Evolutionary conservation across 2,113 vertebrate species (phyloP).

Genomic region (Tupaia tana): DNA sequence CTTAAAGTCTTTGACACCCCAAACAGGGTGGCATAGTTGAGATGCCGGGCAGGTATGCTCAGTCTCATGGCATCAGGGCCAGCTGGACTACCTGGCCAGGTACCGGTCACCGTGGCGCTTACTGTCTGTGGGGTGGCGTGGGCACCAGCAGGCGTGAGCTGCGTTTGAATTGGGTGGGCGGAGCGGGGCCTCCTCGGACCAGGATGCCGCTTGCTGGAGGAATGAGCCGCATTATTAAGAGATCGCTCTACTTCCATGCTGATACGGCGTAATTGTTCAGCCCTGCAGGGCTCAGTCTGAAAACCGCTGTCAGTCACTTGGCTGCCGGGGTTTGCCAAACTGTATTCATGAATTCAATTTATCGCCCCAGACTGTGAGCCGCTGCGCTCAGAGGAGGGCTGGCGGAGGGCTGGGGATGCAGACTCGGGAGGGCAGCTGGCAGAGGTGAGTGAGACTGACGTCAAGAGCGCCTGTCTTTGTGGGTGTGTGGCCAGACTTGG

Average conservation of each 20-base stretch:
- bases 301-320: conserved; percentile 53
- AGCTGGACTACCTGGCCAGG: not conserved
- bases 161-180: not conserved
- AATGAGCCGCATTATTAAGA: not conserved
- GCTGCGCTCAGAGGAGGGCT: not conserved
- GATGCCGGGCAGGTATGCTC: not conserved
- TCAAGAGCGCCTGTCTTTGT: not conserved
- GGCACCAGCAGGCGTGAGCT: not conserved
- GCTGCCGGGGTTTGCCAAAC: conserved; percentile 30
- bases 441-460: not conserved
- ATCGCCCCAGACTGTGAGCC: conserved; percentile 44
- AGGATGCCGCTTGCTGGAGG: not conserved
- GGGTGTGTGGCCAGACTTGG: not conserved
- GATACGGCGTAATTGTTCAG: not conserved
- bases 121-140: not conserved
- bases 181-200: not conserved
- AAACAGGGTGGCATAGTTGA: not conserved
- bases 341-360: conserved; percentile 47
- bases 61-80: no score
- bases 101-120: not conserved
- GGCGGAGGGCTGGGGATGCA: not conserved
- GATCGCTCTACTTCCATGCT: conserved; percentile 13
- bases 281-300: conserved; percentile 45
- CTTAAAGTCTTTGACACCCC: conserved; percentile 22
- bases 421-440: not conserved